Evolutionary conservation across 2,797 vertebrate genomes (phyloP), one percentile per base, ranked within the genome.

Genomic region (Lepus oiostolus): DNA sequence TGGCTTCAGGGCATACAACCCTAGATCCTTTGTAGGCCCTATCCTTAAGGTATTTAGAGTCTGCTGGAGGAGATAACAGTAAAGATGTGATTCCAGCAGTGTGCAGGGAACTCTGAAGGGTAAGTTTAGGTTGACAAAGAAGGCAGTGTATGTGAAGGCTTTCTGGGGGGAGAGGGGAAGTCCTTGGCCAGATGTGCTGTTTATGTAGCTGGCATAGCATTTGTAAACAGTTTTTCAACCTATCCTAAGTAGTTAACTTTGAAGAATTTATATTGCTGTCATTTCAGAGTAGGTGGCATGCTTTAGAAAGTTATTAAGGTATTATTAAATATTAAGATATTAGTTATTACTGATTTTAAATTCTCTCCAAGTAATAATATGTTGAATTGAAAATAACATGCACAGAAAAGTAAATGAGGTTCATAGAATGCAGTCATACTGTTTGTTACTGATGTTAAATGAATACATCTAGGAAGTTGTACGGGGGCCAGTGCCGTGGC

Each of bases 271-370:
- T 60, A n/a, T 65, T 65, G 47, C 35, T 83, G 42, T 35, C 60
- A 54, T 84, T 82, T 87, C 50, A 84, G 71, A 93, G 47, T 77
- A 50, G 62, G 10, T 87, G 58, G 47, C 16, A 17, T 93, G 67
- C 24, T 83, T 28, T 88, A 58, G n/a, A 67, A 91, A 60, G 42
- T 85, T 63, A 71, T 86, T 77, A 67, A 21, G 42, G 9, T 47
- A 47, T 47, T 47, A 47, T 47, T 47, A 47, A 47, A 47, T 72
- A 92, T 30, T 67, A 42, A 87, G 60, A 71, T 86, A 42, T 90
- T 90, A 85, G 80, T 95, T 90, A 82, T 26, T 54, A 54, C 2
- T 90, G 54, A 58, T 67, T 87, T 87, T 87, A 86, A 70, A 62
- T 70, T 71, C 19, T 90, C 67, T 50, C 26, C 72, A 54, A 77